Percentiles rank a stretch among this genome's conserved stretches.
phyloP scores from a whole-genome alignment of 2,113 vertebrate species.

The Petroica traversi region DNA sequence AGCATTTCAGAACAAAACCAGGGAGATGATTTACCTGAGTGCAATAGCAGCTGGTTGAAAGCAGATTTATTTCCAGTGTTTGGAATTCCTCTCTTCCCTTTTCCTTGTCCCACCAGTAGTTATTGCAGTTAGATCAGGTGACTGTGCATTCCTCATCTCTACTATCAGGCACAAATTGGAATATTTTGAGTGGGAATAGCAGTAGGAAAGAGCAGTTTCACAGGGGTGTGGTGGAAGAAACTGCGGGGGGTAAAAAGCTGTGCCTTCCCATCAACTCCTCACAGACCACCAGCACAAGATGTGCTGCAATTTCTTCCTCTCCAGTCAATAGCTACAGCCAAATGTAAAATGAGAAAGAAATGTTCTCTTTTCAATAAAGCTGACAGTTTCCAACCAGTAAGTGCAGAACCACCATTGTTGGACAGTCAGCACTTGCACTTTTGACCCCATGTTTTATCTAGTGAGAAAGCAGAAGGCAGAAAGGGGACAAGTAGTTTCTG shows the following conservation, averaged over 20 bases:
- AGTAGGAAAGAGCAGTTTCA: neutral
- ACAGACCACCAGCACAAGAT: fast-evolving
- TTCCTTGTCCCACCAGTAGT: fast-evolving
- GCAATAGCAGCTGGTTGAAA: neutral
- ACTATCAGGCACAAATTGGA: fast-evolving
- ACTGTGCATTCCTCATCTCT: fast-evolving
- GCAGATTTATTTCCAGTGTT: neutral
- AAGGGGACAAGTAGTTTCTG: neutral
- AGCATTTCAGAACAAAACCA: neutral
- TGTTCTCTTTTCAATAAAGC: neutral
- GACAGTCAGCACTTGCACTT: neutral
- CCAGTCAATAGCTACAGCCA: neutral
- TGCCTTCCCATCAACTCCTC: fast-evolving
- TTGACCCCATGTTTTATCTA: neutral
- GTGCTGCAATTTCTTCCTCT: fast-evolving
- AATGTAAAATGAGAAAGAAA: neutral
- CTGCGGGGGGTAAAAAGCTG: fast-evolving
- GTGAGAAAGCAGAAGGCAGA: neutral
- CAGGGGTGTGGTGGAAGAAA: fast-evolving
- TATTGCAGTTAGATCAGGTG: neutral
- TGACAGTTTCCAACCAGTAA: neutral
- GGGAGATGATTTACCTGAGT: neutral
- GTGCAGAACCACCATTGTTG: neutral
- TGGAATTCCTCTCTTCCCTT: neutral
- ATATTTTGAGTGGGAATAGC: neutral